Evolutionary conservation across 2,113 vertebrate species (phyloP), one percentile per base, ranked within the genome.

Genomic region (Dunckerocampus dactyliophorus): DNA sequence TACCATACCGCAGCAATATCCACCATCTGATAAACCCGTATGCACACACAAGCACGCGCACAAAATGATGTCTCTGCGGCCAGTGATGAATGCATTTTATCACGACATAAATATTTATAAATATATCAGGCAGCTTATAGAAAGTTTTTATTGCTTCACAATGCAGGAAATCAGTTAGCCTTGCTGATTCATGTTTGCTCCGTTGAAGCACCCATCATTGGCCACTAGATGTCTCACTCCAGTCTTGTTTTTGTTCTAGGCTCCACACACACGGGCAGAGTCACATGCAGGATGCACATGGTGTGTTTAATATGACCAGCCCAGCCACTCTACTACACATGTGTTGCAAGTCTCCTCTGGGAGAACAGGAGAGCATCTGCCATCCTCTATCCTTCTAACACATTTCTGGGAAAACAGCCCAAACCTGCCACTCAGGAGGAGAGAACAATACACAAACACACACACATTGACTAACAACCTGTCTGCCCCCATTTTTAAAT

Each of bases 291-390:
- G 22, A 78, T 72, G 85, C 85, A 89, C 87, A 88, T 89, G 88
- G 88, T 89, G 88, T 88, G 86, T 84, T 79, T 90, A 89, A 89
- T 88, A 84, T 84, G 87, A 89, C 88, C 86, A 81, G 88, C 79
- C 72, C 42, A 74, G 71, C 75, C 71, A 77, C 74, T 75, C 78
- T 65, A 74, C 78, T 64, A 74, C 80, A 83, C 87, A 90, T 87
- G 84, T 87, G 85, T 78, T 47, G 57, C 12, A 67, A 48, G 50
- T 65, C 67, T 85, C 87, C 86, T 87, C 75, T 83, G 88, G 82
- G 88, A 87, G 78, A 63, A 82, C 72, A 84, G 83, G 76, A 82
- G 71, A 84, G 81, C 88, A 88, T 89, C 86, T 90, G 88, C 81
- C 82, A 71, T 73, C 74, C 79, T 80, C 77, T 72, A 67, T 73